phyloP scores from a whole-genome alignment of 2,888 invertebrate species.

The Octodonta nipae region DNA sequence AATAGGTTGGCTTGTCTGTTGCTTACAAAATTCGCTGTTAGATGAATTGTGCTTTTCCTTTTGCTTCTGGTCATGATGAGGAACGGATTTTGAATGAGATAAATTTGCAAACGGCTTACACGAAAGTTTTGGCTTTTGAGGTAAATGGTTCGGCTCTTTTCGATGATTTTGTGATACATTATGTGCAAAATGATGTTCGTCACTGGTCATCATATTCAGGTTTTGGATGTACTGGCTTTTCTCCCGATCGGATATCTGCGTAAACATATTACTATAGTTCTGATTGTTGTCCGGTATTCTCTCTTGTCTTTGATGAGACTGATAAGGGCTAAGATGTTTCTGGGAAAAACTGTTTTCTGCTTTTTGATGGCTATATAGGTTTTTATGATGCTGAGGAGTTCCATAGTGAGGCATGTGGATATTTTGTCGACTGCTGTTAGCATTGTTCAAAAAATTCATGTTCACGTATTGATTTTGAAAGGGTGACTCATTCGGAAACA shows the following conservation, averaged over 20 bases:
- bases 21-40: conserved; percentile 2
- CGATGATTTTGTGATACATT: conserved; percentile 14
- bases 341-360: background rate
- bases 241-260: conserved; percentile 9
- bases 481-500: conserved; percentile 12
- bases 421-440: conserved; percentile 23
- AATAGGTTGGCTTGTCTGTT: conserved; percentile 27
- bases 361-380: conserved; percentile 1
- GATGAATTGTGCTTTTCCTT: conserved; percentile 10
- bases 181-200: conserved; percentile 24
- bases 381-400: conserved; percentile 9
- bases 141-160: conserved; percentile 23
- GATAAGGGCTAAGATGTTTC: conserved; percentile 5
- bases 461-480: conserved; percentile 24
- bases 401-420: conserved; percentile 20
- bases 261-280: conserved; percentile 12
- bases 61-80: conserved; percentile 12
- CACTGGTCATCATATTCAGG: conserved; percentile 22
- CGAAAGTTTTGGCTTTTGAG: conserved; percentile 19
- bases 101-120: conserved; percentile 22
- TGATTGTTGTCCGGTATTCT: conserved; percentile 10
- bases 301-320: conserved; percentile 3
- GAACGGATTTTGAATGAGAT: conserved; percentile 12
- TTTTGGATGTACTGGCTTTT: conserved; percentile 14
- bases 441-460: conserved; percentile 20